Evolutionary conservation across 2,113 vertebrate species (phyloP).

Genomic region (Budorcas taxicolor): DNA sequence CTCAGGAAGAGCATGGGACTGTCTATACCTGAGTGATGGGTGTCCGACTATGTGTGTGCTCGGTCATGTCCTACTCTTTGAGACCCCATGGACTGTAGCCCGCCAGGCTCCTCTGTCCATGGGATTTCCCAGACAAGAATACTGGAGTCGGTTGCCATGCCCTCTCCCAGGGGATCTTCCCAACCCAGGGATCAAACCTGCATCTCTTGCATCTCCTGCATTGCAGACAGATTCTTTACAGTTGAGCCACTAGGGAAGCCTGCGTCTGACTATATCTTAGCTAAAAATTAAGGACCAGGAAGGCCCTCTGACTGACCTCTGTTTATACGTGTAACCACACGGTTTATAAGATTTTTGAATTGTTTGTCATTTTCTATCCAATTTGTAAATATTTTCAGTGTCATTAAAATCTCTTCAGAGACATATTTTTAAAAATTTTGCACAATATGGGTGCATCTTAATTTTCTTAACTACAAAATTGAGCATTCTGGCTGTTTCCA

Average conservation of each 20-base stretch:
- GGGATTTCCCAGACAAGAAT: neutral
- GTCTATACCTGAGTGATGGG: neutral
- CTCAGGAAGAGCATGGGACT: too few species aligned
- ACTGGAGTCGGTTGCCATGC: neutral
- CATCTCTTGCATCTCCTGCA: neutral
- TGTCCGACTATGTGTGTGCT: neutral
- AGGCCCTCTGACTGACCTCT: neutral
- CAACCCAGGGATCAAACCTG: neutral
- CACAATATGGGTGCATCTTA: neutral
- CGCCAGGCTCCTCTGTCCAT: neutral
- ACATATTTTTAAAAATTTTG: neutral
- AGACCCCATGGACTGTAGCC: neutral
- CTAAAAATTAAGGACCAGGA: neutral
- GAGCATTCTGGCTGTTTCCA: neutral
- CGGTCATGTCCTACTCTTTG: neutral
- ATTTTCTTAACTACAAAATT: constrained; percentile 2
- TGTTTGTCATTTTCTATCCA: neutral
- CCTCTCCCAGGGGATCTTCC: neutral
- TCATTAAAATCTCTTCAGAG: neutral
- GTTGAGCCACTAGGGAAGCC: neutral
- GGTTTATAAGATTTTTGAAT: neutral
- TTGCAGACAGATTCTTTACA: neutral
- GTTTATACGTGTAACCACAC: neutral
- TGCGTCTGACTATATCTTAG: neutral
- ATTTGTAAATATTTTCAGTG: neutral